Percentiles rank a stretch among this genome's conserved stretches.
Evolutionary conservation across 2,113 vertebrate species (phyloP).

Genomic region (Paramisgurnus dabryanus): DNA sequence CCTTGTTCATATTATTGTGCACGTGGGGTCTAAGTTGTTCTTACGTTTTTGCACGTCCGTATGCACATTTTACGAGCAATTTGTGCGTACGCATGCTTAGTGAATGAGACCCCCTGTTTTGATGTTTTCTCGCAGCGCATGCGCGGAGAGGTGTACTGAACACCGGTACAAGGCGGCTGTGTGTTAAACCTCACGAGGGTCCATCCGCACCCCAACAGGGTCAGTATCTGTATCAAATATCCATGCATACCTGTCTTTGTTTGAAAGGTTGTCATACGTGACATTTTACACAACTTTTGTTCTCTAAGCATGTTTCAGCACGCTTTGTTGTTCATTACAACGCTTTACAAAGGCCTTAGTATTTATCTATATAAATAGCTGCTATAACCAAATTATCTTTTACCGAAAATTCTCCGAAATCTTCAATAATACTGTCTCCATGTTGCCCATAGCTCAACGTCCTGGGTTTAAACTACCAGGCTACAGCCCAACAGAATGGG

Average conservation of each 20-base stretch:
- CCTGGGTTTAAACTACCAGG: constrained; percentile 74
- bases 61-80: too few species aligned
- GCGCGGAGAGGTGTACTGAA: constrained; percentile 50
- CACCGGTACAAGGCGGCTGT: constrained; percentile 62
- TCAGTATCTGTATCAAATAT: constrained; percentile 35
- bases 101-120: too few species aligned
- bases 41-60: too few species aligned
- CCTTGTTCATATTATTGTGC: too few species aligned
- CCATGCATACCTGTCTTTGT: background rate
- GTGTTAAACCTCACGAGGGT: constrained; percentile 67
- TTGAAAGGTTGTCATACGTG: background rate
- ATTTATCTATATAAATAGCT: background rate
- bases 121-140: constrained; percentile 57
- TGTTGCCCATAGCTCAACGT: constrained; percentile 44
- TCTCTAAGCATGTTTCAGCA: too few species aligned
- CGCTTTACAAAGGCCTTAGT: background rate
- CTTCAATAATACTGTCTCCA: background rate
- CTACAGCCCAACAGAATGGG: constrained; percentile 78
- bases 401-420: background rate
- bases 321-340: background rate
- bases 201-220: constrained; percentile 52
- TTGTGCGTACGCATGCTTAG: too few species aligned
- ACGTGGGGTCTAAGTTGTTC: too few species aligned
- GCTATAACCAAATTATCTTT: background rate
- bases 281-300: background rate